Base-by-base conservation (phyloP, 1,140 invertebrate genomes). In the Philotrypesis tridentata region DNA sequence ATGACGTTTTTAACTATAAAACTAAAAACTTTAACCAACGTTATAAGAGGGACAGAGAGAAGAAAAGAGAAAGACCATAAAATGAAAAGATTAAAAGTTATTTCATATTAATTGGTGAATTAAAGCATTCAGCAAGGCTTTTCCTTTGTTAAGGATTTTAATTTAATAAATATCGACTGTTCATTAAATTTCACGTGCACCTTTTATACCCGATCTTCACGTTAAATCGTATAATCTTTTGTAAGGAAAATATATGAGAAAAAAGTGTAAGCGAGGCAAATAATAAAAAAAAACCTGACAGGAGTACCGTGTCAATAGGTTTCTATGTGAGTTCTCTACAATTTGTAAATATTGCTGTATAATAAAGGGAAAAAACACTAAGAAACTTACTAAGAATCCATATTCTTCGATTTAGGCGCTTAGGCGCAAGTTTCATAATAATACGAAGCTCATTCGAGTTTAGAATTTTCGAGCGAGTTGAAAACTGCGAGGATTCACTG, bases 261-360 rank as follows among this genome's bases (percentile, higher is more conserved):
- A 78, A 65, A 75, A 33, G 21, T 43, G 29, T 31, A 48, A 43
- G 25, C 29, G 48, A 68, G 23, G 83, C 80, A 79, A 79, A 55
- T 73, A n/a, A 78, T 78, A 29, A 83, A 84, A 77, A 84, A 80
- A 79, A 85, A 85, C 68, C 17, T 77, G 76, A 85, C 82, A 81
- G 82, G 79, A 85, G 73, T 84, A 86, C 76, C 75, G 25, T 82
- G 86, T 86, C 85, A 87, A 87, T 88, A 88, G 83, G 82, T 87
- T 86, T 87, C 78, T 86, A 87, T 87, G 83, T 85, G 84, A 87
- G 80, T 84, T 84, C 79, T 80, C 83, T 85, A 85, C 33, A 61
- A 86, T 80, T 85, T 88, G 87, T 88, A 87, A 85, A 88, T 88
- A 88, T 83, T 71, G 77, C 63, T 87, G 86, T 88, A 86, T 84